These are phyloP conservation scores for Toxostoma redivivum DNA, from an alignment of 2,113 vertebrate genomes.

Conservation along the genomic window DNA sequence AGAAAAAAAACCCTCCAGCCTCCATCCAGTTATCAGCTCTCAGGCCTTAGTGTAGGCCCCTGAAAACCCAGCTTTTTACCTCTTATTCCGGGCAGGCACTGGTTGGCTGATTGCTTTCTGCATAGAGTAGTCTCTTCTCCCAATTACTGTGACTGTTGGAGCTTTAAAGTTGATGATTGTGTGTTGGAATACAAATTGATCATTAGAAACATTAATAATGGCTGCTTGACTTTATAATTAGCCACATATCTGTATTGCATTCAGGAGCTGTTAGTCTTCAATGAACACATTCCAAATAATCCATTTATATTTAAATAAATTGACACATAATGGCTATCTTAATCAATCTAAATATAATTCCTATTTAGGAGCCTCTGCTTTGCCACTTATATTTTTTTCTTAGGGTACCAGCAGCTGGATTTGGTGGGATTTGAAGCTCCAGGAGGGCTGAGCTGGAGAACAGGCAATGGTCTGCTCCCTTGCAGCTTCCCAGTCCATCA, in stretches of 20 bases:
- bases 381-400: neutral
- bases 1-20: neutral
- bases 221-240: slow-evolving; percentile 54
- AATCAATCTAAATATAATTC: slow-evolving; percentile 32
- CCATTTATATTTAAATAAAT: slow-evolving; percentile 43
- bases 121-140: neutral
- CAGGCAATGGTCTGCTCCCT: neutral
- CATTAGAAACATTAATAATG: slow-evolving; percentile 46
- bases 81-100: neutral
- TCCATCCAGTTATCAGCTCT: neutral
- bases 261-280: slow-evolving; percentile 38
- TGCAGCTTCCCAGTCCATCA: neutral
- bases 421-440: neutral
- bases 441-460: neutral
- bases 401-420: neutral
- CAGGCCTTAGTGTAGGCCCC: neutral
- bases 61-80: neutral
- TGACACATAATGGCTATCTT: neutral
- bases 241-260: neutral
- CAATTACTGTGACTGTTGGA: neutral
- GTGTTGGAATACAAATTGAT: slow-evolving; percentile 44
- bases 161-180: slow-evolving; percentile 33
- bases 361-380: neutral
- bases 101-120: neutral
- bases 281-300: slow-evolving; percentile 42